Conservation (phyloP, 2,797 vertebrate genomes). For the Oryzias dopingdopingensis region DNA sequence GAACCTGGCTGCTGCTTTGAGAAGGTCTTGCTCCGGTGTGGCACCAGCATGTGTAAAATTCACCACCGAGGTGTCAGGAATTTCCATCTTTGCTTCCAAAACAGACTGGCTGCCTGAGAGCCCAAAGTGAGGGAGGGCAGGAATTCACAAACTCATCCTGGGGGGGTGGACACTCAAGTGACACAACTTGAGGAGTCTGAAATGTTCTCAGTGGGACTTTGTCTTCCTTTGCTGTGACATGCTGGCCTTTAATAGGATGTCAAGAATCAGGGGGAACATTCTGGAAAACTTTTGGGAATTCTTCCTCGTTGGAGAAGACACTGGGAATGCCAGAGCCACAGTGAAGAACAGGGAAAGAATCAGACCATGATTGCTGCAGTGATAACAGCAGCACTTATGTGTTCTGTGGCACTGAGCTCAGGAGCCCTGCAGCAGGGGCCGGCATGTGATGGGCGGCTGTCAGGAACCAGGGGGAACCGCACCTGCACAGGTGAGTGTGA, state of each 20-base stretch:
- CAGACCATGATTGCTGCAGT: slow-evolving; percentile 80
- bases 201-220: slow-evolving; percentile 17
- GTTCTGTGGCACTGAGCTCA: slow-evolving; percentile 65
- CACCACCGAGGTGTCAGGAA: slow-evolving; percentile 87
- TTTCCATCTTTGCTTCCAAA: slow-evolving; percentile 92
- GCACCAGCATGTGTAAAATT: slow-evolving; percentile 83
- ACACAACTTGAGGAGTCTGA: slow-evolving; percentile 13
- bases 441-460: slow-evolving; percentile 70
- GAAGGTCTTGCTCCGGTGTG: slow-evolving; percentile 48
- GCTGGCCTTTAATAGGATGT: slow-evolving; percentile 62
- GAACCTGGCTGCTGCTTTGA: slow-evolving; percentile 49
- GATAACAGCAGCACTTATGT: slow-evolving; percentile 67
- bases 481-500: slow-evolving; percentile 81
- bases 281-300: slow-evolving; percentile 57
- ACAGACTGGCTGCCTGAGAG: slow-evolving; percentile 67
- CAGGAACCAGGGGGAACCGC: slow-evolving; percentile 54
- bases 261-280: slow-evolving; percentile 36
- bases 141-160: slow-evolving; percentile 27
- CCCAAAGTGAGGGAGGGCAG: slow-evolving; percentile 46
- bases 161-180: slow-evolving; percentile 14
- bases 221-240: slow-evolving; percentile 7
- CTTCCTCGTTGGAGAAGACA: slow-evolving; percentile 36
- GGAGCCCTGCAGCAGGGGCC: slow-evolving; percentile 48
- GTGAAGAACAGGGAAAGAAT: slow-evolving; percentile 50
- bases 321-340: slow-evolving; percentile 67